phyloP scores from a whole-genome alignment of 2,113 vertebrate genomes.

The Anser cygnoides region DNA sequence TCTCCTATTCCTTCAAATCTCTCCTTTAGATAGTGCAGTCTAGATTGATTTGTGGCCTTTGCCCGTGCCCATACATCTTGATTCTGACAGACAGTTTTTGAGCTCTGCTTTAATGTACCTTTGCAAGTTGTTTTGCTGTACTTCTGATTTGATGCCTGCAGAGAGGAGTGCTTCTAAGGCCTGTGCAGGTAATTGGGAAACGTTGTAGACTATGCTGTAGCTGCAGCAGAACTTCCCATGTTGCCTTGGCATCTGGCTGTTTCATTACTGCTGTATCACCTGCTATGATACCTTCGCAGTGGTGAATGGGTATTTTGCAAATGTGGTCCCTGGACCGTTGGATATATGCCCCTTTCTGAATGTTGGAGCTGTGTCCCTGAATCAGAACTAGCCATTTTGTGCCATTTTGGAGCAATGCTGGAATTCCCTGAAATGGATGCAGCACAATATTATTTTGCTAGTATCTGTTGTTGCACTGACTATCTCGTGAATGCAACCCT shows the following conservation, averaged over 20 bases:
- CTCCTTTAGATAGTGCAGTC: background rate
- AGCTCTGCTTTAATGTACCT: constrained; percentile 38
- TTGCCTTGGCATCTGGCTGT: background rate
- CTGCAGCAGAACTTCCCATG: background rate
- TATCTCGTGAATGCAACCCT: background rate
- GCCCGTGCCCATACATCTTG: background rate
- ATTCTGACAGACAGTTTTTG: constrained; percentile 18
- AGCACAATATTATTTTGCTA: background rate
- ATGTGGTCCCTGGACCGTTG: fast-evolving
- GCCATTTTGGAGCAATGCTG: background rate
- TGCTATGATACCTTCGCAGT: background rate
- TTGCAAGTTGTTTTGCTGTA: constrained; percentile 30
- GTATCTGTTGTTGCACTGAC: background rate
- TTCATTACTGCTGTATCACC: background rate
- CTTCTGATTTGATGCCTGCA: background rate
- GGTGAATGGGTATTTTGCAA: background rate
- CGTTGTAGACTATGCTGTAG: background rate
- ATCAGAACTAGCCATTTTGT: background rate
- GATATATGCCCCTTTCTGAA: background rate
- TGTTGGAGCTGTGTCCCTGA: background rate
- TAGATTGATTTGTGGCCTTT: constrained; percentile 44
- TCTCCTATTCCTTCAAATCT: background rate
- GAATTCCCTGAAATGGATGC: background rate
- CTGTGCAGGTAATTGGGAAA: background rate
- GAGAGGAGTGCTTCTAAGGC: background rate